A percentile compares a stretch with the other conserved stretches of the same genome.
These are phyloP conservation scores for Lamprotornis superbus DNA, from an alignment of 2,113 vertebrate species.

Conservation along the genomic window DNA sequence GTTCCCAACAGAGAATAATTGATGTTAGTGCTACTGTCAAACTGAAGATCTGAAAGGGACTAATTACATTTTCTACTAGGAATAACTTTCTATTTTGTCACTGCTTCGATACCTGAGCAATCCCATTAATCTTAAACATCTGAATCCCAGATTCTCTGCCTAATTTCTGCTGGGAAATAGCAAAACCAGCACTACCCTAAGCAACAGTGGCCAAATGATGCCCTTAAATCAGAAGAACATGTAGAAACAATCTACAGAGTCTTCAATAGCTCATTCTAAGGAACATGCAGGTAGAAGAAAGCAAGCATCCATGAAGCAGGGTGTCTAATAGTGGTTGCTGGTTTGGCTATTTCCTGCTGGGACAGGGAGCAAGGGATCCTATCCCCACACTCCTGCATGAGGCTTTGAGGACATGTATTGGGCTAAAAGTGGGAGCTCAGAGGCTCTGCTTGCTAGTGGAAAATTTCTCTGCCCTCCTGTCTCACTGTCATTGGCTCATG, in stretches of 20 bases:
- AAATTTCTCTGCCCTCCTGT: not conserved
- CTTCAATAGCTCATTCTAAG: not conserved
- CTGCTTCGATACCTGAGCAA: not conserved
- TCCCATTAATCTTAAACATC: not conserved
- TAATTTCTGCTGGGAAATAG: constrained; percentile 34
- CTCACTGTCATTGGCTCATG: not conserved
- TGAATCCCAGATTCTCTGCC: not conserved
- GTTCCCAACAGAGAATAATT: constrained; percentile 46
- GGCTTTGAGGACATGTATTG: not conserved
- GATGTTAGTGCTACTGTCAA: constrained; percentile 32
- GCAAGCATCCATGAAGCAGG: not conserved
- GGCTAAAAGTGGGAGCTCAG: not conserved
- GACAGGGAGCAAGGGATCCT: not conserved
- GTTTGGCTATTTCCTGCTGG: not conserved
- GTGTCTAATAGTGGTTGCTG: not conserved
- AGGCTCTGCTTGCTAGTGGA: not conserved
- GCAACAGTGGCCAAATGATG: not conserved
- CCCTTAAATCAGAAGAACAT: not conserved
- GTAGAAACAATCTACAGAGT: not conserved
- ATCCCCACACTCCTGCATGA: accelerated
- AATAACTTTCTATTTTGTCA: constrained; percentile 36
- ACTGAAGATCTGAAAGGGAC: constrained; percentile 30
- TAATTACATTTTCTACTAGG: constrained; percentile 29
- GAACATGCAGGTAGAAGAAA: not conserved
- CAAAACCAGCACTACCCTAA: not conserved